A percentile compares a stretch with the other conserved stretches of the same genome.
These are phyloP conservation scores for Brachypodius melanocephalos DNA, from an alignment of 2,113 vertebrate genomes.

Conservation along the genomic window DNA sequence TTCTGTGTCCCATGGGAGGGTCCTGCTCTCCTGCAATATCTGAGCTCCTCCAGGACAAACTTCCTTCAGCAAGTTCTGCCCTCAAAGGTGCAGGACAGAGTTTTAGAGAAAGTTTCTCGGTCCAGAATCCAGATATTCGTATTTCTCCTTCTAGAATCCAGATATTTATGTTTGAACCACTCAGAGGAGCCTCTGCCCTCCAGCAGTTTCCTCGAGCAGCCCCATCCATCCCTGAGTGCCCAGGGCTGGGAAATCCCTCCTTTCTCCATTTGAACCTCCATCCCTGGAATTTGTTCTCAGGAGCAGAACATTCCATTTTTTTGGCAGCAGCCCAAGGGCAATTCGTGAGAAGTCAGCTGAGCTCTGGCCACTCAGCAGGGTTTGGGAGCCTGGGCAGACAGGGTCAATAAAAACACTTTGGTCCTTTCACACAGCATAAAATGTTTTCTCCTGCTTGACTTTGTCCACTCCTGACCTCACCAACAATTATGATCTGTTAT, in stretches of 20 bases:
- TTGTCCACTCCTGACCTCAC: neutral
- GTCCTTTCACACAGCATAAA: neutral
- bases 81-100: neutral
- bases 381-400: neutral
- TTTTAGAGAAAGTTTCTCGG: neutral
- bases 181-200: neutral
- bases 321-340: neutral
- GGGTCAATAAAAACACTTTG: neutral
- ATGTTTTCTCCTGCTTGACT: neutral
- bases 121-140: neutral
- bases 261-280: neutral
- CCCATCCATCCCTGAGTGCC: neutral
- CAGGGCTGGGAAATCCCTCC: neutral
- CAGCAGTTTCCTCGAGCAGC: neutral
- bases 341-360: neutral
- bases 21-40: neutral
- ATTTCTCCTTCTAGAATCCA: neutral
- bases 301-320: neutral
- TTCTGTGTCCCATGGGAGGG: accelerated
- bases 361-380: neutral
- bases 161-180: neutral
- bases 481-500: neutral
- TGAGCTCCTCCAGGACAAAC: neutral
- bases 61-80: neutral
- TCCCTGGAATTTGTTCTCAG: neutral